Conservation (phyloP, 1,140 invertebrate species). For the Trachymyrmex septentrionalis region DNA sequence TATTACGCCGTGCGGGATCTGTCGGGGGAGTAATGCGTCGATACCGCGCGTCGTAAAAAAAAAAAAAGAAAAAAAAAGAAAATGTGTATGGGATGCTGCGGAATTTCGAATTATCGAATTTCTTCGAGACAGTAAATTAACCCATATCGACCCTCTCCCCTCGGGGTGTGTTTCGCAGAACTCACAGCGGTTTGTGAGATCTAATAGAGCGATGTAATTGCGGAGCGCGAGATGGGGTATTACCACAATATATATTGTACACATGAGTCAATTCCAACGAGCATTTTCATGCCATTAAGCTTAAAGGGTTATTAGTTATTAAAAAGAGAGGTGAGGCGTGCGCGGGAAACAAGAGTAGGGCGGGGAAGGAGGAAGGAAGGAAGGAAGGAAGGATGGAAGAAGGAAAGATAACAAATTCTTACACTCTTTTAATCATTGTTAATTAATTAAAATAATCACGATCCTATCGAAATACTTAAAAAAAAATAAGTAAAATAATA, state of each 20-base stretch:
- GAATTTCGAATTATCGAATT: slow-evolving; percentile 46
- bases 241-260: slow-evolving; percentile 80
- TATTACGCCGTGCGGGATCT: slow-evolving; percentile 28
- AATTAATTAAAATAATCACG: slow-evolving; percentile 83
- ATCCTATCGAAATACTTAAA: slow-evolving; percentile 83
- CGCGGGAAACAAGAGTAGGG: slow-evolving; percentile 46
- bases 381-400: slow-evolving; percentile 55
- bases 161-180: slow-evolving; percentile 34
- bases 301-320: slow-evolving; percentile 84
- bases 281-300: slow-evolving; percentile 86
- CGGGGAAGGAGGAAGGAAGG: slow-evolving; percentile 39
- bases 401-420: slow-evolving; percentile 74
- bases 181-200: slow-evolving; percentile 41
- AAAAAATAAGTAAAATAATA: slow-evolving; percentile 81
- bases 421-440: slow-evolving; percentile 85
- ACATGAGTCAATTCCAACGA: slow-evolving; percentile 86
- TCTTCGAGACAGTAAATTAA: slow-evolving; percentile 48
- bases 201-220: slow-evolving; percentile 52
- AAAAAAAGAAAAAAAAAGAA: neutral
- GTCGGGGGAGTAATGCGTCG: slow-evolving; percentile 12
- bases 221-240: slow-evolving; percentile 60
- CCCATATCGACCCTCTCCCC: slow-evolving; percentile 44
- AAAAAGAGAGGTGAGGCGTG: slow-evolving; percentile 63
- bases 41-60: slow-evolving; percentile 35
- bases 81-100: slow-evolving; percentile 29